Evolutionary conservation across 1,140 invertebrate genomes (phyloP).

Genomic region (Diploscapter pachys): DNA sequence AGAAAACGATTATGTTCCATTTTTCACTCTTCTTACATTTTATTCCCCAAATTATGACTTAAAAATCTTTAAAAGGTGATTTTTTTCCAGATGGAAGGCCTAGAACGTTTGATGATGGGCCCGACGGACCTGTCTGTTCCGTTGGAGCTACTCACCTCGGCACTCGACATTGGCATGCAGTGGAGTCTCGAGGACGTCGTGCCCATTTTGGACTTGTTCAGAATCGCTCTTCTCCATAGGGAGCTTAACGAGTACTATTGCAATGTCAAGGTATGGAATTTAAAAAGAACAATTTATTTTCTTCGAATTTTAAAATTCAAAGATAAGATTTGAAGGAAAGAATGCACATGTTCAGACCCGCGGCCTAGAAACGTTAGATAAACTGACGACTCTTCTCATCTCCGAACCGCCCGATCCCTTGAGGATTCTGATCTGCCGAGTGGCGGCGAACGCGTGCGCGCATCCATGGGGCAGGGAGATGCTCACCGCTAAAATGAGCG

Average conservation of each 20-base stretch:
- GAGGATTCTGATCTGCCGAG: constrained; percentile 44
- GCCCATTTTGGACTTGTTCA: constrained; percentile 47
- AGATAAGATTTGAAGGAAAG: background rate
- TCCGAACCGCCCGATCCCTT: constrained; percentile 31
- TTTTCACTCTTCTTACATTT: background rate
- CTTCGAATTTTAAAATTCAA: background rate
- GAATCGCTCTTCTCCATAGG: constrained; percentile 44
- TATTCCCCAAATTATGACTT: background rate
- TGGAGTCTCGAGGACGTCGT: constrained; percentile 44
- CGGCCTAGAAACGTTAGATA: constrained; percentile 11
- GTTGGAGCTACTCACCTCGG: constrained; percentile 18
- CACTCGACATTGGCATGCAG: constrained; percentile 22
- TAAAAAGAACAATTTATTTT: background rate
- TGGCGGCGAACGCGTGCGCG: constrained; percentile 43
- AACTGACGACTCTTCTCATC: constrained; percentile 38
- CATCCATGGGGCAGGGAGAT: constrained; percentile 43
- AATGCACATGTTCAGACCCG: background rate
- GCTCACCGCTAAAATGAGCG: constrained; percentile 22
- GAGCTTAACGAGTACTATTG: constrained; percentile 47
- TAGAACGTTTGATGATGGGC: constrained; percentile 35
- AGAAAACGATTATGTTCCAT: background rate
- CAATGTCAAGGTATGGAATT: constrained; percentile 1
- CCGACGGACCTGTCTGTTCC: constrained; percentile 15
- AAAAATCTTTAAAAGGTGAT: background rate
- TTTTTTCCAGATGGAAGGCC: constrained; percentile 22